Conservation (phyloP, 30 jellyfish, hydroid and myxozoan genomes). For the Morbakka virulenta region DNA sequence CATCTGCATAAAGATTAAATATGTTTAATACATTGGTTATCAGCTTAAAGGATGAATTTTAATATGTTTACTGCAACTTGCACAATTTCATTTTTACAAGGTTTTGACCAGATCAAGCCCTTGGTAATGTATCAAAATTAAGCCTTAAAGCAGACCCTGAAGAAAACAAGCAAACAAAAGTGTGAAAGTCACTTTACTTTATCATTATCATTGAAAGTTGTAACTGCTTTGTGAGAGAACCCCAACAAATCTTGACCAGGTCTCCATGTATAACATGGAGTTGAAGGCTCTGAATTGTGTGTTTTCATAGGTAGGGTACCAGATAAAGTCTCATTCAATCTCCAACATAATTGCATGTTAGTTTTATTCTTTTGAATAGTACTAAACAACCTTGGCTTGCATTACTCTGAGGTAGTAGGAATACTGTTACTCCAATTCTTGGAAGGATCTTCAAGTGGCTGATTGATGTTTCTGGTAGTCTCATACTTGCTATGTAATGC, state of each 20-base stretch:
- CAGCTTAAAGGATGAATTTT: neutral
- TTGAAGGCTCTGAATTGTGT: neutral
- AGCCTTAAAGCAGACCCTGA: neutral
- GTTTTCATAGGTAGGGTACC: neutral
- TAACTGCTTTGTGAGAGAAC: neutral
- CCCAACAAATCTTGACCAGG: neutral
- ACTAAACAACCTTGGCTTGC: slow-evolving; percentile 30
- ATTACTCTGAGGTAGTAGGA: slow-evolving; percentile 10
- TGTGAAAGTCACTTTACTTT: neutral
- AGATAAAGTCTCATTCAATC: neutral
- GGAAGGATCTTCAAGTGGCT: slow-evolving; percentile 31
- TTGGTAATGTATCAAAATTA: neutral
- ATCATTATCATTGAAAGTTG: neutral
- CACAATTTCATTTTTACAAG: too few relatives aligned
- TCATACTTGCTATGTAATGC: neutral
- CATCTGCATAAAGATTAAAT: too few relatives aligned
- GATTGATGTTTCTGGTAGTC: neutral
- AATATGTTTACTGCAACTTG: neutral
- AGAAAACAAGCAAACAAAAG: neutral
- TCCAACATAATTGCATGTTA: neutral
- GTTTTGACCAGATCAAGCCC: neutral
- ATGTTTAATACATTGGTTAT: too few relatives aligned
- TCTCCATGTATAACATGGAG: neutral
- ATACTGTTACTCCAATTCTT: neutral
- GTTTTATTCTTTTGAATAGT: slow-evolving; percentile 43